Evolutionary conservation across 1,140 invertebrate genomes (phyloP).

Genomic region (Archivesica marissinica): DNA sequence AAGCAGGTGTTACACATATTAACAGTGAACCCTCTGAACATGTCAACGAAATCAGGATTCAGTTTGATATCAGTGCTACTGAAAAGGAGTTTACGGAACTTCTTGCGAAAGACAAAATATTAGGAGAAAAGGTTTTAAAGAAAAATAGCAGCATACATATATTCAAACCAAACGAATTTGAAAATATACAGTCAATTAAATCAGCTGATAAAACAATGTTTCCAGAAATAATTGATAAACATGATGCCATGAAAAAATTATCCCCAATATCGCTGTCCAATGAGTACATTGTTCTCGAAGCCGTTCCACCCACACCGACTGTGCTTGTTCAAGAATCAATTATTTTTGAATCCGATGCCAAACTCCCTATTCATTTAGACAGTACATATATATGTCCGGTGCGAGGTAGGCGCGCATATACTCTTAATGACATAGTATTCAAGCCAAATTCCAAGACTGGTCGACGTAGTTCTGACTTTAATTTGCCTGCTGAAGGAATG

Average conservation of each 20-base stretch:
- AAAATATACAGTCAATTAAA: not conserved
- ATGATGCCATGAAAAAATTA: not conserved
- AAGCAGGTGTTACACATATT: too few species aligned
- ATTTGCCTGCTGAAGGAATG: not conserved
- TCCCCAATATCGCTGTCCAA: constrained; percentile 14
- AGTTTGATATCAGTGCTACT: not conserved
- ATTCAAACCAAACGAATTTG: not conserved
- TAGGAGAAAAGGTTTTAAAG: not conserved
- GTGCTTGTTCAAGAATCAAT: constrained; percentile 46
- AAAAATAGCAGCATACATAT: not conserved
- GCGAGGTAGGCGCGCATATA: constrained; percentile 35
- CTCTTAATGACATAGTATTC: constrained; percentile 18
- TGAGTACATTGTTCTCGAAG: constrained; percentile 45
- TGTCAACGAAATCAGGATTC: not conserved
- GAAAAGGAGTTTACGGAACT: not conserved
- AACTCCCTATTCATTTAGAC: constrained; percentile 29
- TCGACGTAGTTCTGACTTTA: not conserved
- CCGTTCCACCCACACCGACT: constrained; percentile 2
- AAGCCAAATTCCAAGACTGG: not conserved
- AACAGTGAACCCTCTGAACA: not conserved
- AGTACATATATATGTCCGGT: not conserved
- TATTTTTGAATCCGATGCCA: constrained; percentile 34
- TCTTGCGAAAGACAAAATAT: not conserved
- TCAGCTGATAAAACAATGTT: not conserved
- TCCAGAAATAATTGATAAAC: not conserved